Base-by-base conservation (phyloP, 1,140 invertebrate genomes). In the Heliconius congener region DNA sequence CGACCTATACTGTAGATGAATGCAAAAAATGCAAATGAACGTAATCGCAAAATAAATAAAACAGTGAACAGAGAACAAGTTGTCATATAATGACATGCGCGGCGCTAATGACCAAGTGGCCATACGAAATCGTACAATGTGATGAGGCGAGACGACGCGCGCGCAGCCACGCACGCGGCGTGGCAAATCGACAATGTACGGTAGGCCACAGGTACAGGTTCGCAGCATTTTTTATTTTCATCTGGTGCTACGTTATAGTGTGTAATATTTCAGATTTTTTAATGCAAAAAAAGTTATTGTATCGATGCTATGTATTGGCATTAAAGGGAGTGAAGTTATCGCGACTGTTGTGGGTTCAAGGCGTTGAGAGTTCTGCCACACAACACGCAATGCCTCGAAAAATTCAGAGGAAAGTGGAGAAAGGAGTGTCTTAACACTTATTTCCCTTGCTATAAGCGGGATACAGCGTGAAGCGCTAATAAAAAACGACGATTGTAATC, bases 101-200 rank as follows among this genome's bases (percentile, higher is more conserved):
- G 86, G 86, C 87, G 83, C 85, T 90, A 90, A 90, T 90, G 88
- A 86, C 83, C 81, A 81, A 76, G 82, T 84, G 87, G 83, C 85
- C 87, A 87, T 90, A 87, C 84, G 78, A 87, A 90, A 92, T 90
- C 84, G 88, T 85, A 89, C 88, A 90, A 90, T 91, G 84, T 87
- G 84, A 86, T 81, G 84, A 78, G 77, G 75, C 71, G 84, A 88
- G 81, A 80, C 82, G 80, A 82, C 82, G 84, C 86, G 81, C 84
- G 86, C 89, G 87, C 81, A 76, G 52, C 76, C 81, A 78, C 75
- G 80, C 81, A 85, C 83, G 81, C 81, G 78, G 81, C 86, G 86
- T 85, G 83, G 74, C 84, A 50, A 86, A 89, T 86, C 80, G 82
- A 52, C 77, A 79, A 79, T 79, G 80, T 71, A 72, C 78, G 73